These are phyloP conservation scores for Sebastes kiyomatsui DNA, from an alignment of 2,797 vertebrate species.

Conservation along the genomic window DNA sequence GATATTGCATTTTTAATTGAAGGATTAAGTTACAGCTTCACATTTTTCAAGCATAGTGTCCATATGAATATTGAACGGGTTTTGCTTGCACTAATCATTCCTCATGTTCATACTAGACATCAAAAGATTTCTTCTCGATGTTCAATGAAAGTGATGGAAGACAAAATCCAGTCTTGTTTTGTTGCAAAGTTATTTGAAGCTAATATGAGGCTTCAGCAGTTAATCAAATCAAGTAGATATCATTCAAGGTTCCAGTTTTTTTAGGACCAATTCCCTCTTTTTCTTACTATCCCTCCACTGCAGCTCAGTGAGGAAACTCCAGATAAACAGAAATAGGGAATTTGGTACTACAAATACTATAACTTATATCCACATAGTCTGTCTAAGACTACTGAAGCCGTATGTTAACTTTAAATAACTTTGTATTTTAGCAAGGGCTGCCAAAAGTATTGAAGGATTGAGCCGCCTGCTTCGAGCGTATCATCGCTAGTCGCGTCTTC, in stretches of 20 bases:
- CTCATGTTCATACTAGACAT: not conserved
- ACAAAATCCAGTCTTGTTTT: not conserved
- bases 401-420: not conserved
- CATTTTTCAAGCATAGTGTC: not conserved
- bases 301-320: not conserved
- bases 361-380: not conserved
- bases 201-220: not conserved
- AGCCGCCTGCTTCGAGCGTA: not conserved
- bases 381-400: not conserved
- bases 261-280: not conserved
- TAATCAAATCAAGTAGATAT: not conserved
- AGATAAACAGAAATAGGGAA: not conserved
- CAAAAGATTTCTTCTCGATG: not conserved
- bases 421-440: not conserved
- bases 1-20: not conserved
- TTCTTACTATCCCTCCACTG: not conserved
- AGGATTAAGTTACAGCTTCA: not conserved
- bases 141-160: not conserved
- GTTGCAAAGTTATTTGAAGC: not conserved
- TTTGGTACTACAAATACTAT: not conserved
- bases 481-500: not conserved
- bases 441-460: not conserved
- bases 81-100: not conserved
- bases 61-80: not conserved
- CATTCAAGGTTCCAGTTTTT: not conserved